Base-by-base conservation (phyloP, 30 jellyfish, hydroid and myxozoan species). In the Aurelia coerulea region DNA sequence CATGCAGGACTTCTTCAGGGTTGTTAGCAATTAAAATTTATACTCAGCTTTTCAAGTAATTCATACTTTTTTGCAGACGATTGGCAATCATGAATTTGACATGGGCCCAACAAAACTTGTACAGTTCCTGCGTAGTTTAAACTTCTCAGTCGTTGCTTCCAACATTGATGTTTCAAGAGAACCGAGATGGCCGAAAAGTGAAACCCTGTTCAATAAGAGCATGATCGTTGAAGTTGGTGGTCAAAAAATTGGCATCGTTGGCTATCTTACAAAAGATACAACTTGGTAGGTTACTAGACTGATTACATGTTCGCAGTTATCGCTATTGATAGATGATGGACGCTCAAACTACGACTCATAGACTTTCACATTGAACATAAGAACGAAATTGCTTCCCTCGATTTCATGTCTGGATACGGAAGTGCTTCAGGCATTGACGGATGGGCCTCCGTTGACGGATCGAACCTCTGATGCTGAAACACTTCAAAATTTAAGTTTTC, bases 41-140 rank as follows among this genome's bases (percentile, higher is more conserved):
- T 15, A 46, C 12, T 9, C 56, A 46, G 14, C 15, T 46, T 46
- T 14, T 0, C 13, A 60, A 10, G 8, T 60, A 15, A 17, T 13
- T 60, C 70, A 60, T 13, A 15, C 35, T 60, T 60, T n/a, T 6
- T 23, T 50, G 73, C 81, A 95, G 99, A 80, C 99, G 13, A 62
- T 95, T 63, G 99, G 99, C 11, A 95, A 95, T 59, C 99, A 95
- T 68, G 99, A 95, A 62, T 95, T 95, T 73, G 99, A 95, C 83
- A 90, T 91, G 90, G 99, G 98, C 19, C 90, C 90, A 32, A 33
- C 29, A 64, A 84, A 88, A 15, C 85, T 95, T 39, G 84, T 92
- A 14, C 80, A 81, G 5, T 95, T 95, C 60, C 89, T 95, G 15
- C 74, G 83, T 11, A 32, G 23, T 10, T 81, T 88, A 35, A 82